Evolutionary conservation across 23 tunicate genomes (phyloP).

Genomic region (Styela plicata): DNA sequence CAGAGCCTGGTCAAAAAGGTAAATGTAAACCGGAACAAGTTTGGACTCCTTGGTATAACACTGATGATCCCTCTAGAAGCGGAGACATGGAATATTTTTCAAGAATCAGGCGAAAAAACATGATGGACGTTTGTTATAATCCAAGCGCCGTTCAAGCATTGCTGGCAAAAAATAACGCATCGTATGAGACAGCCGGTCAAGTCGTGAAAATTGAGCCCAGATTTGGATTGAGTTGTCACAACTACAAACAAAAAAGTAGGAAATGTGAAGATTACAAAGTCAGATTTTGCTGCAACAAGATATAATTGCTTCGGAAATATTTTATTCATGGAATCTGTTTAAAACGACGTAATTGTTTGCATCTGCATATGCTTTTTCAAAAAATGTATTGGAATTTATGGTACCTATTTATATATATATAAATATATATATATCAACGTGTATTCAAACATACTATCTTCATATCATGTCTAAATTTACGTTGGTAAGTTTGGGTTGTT

Average conservation of each 20-base stretch:
- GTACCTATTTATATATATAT: no score
- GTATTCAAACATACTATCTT: no score
- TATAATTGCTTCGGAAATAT: background rate
- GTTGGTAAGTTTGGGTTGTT: no score
- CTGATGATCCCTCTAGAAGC: constrained; percentile 8
- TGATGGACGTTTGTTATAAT: background rate
- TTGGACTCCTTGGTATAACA: constrained; percentile 21
- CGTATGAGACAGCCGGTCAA: constrained; percentile 1
- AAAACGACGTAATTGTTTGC: no score
- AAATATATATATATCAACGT: no score
- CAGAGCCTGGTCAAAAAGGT: constrained; percentile 21
- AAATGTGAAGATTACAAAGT: constrained; percentile 28
- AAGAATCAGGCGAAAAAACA: background rate
- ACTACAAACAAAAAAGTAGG: constrained; percentile 7
- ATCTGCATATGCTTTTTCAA: no score
- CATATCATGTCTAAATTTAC: no score
- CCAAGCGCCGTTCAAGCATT: constrained; percentile 23
- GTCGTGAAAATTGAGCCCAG: background rate
- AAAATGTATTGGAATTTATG: no score
- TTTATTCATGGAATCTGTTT: background rate
- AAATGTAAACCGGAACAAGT: background rate
- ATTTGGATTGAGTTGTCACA: constrained; percentile 23
- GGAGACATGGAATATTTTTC: constrained; percentile 33
- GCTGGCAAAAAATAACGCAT: background rate
- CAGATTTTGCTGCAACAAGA: constrained; percentile 14